Percentiles rank a stretch among this genome's conserved stretches.
These are phyloP conservation scores for Deroptyus accipitrinus DNA, from an alignment of 2,113 vertebrate genomes.

Conservation along the genomic window DNA sequence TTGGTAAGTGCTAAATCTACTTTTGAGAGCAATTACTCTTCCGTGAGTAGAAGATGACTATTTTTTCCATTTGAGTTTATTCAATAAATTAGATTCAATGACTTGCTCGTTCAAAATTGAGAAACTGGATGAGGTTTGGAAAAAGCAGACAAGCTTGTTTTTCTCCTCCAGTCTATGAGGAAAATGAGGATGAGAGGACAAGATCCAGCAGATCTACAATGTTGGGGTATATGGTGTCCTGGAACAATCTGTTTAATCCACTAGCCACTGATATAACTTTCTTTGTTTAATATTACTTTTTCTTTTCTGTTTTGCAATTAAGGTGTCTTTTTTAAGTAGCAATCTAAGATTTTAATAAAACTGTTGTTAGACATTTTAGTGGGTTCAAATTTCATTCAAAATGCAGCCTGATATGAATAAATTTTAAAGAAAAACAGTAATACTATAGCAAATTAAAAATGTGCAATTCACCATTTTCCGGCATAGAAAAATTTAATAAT, in stretches of 20 bases:
- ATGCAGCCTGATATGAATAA: background rate
- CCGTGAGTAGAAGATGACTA: background rate
- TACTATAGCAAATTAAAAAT: background rate
- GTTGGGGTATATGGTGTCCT: background rate
- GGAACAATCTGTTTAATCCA: background rate
- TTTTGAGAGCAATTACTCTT: background rate
- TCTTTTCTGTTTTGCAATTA: background rate
- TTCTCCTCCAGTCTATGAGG: background rate
- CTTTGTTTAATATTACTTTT: background rate
- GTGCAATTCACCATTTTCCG: background rate
- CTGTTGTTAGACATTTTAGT: background rate
- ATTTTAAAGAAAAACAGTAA: background rate
- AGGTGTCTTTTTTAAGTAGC: background rate
- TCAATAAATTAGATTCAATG: background rate
- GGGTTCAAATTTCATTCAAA: background rate
- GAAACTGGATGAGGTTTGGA: background rate
- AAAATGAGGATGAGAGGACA: conserved; percentile 21
- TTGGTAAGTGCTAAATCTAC: background rate
- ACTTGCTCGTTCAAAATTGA: background rate
- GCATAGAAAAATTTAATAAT: background rate
- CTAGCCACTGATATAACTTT: background rate
- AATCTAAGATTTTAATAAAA: background rate
- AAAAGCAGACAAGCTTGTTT: conserved; percentile 5
- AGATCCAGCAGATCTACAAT: background rate
- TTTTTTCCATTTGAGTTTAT: conserved; percentile 1